phyloP scores from a whole-genome alignment of 2,797 vertebrate genomes.

The Psittacula echo region DNA sequence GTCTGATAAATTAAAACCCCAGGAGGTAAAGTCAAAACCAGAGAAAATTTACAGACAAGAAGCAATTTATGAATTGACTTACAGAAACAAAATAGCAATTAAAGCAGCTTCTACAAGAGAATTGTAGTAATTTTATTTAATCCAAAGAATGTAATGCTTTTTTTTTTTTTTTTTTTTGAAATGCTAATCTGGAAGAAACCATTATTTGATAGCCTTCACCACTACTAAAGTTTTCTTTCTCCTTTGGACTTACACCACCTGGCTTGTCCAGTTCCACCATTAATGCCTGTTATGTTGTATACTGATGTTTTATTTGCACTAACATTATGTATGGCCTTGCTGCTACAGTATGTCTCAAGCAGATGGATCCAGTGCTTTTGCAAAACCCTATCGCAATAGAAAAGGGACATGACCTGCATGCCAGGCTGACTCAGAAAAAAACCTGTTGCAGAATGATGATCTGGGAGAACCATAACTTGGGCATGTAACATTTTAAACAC shows the following conservation, averaged over 20 bases:
- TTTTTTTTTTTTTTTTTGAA: background rate
- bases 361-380: background rate
- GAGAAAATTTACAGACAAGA: slow-evolving; percentile 18
- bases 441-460: background rate
- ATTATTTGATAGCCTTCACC: background rate
- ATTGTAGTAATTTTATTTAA: background rate
- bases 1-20: slow-evolving; percentile 50
- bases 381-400: background rate
- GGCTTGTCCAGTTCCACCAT: background rate
- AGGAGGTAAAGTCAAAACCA: slow-evolving; percentile 36
- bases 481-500: background rate
- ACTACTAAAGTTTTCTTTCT: background rate
- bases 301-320: background rate
- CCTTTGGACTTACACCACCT: background rate
- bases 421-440: background rate
- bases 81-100: slow-evolving; percentile 28
- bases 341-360: background rate
- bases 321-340: background rate
- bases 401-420: background rate
- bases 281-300: background rate
- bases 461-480: background rate
- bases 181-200: background rate
- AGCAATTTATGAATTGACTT: slow-evolving; percentile 25
- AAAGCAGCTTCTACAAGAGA: background rate
- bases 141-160: background rate